Base-by-base conservation (phyloP, 2,888 invertebrate genomes). In the Mythimna impura region DNA sequence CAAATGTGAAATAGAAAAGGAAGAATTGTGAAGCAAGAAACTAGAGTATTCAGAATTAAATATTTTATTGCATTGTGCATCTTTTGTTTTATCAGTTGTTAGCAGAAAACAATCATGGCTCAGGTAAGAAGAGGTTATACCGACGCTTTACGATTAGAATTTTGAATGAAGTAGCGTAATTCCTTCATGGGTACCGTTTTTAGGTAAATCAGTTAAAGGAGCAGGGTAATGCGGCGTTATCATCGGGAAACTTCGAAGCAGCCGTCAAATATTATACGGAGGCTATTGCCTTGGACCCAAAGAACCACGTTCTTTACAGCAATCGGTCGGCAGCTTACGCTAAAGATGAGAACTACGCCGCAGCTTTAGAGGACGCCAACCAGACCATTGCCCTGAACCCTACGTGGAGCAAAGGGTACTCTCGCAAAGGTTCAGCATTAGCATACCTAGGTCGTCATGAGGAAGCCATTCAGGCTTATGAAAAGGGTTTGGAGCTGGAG, bases 251-350 rank as follows among this genome's bases (percentile, higher is more conserved):
- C 73, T 97, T 97, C 82, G 97, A 97, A 12, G 98, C 98, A 83
- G 99, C 99, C 0, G 96, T 99, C 67, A 97, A 97, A 81, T 97
- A 94, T 86, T 99, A 99, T 90, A 97, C 98, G 4, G 97, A 98
- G 88, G 99, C 98, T 8, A 98, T 99, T 80, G 94, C 96, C 20
- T 92, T 99, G 76, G 99, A 99, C 91, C 96, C 96, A 0, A 97
- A 96, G 54, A 99, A 99, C 96, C 98, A 99, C 96, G 98, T 99
- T 90, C 96, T 99, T 36, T 99, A 97, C 89, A 99, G 99, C 87
- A 99, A 99, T 94, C 97, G 99, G 71, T 99, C 99, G 0, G 99
- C 99, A 9, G 99, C 99, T 9, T 97, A 98, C 89, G 98, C 98
- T 2, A 99, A 99, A 94, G 97, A 97, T 62, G 97, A 97, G 36